Percentiles rank a stretch among this genome's conserved stretches.
Evolutionary conservation across 2,797 vertebrate species (phyloP).

Genomic region (Crocidura indochinensis): DNA sequence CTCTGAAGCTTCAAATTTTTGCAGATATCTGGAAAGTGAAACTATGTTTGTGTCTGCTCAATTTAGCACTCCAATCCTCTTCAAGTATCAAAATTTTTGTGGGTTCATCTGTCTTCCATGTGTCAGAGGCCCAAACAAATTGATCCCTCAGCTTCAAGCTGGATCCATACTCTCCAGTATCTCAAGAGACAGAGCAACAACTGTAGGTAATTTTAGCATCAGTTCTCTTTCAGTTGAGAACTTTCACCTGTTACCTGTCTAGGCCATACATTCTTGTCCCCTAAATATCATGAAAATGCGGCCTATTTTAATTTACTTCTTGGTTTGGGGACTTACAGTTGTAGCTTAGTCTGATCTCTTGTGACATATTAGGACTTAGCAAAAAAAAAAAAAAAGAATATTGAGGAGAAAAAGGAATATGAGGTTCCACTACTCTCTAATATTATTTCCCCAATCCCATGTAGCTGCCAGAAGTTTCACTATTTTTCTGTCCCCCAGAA

Average conservation of each 20-base stretch:
- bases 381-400: no score
- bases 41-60: background rate
- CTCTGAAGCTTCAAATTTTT: constrained; percentile 25
- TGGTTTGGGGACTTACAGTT: background rate
- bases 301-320: background rate
- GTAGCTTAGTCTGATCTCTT: background rate
- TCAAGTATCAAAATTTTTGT: constrained; percentile 27
- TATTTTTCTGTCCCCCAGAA: background rate
- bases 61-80: background rate
- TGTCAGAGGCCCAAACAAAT: background rate
- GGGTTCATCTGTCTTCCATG: background rate
- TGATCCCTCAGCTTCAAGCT: constrained; percentile 14
- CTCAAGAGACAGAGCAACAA: background rate
- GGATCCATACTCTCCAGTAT: background rate
- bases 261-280: background rate
- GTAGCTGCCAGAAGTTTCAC: background rate
- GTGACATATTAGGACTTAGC: constrained; percentile 23
- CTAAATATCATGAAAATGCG: background rate
- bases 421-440: background rate
- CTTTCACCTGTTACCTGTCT: background rate
- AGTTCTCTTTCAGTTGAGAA: constrained; percentile 16
- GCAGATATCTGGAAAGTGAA: background rate
- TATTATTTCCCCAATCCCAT: background rate
- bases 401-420: constrained; percentile 11
- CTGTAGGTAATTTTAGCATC: constrained; percentile 27